Base-by-base conservation (phyloP, 2,113 vertebrate species). In the Cyanoramphus novaezelandiae region DNA sequence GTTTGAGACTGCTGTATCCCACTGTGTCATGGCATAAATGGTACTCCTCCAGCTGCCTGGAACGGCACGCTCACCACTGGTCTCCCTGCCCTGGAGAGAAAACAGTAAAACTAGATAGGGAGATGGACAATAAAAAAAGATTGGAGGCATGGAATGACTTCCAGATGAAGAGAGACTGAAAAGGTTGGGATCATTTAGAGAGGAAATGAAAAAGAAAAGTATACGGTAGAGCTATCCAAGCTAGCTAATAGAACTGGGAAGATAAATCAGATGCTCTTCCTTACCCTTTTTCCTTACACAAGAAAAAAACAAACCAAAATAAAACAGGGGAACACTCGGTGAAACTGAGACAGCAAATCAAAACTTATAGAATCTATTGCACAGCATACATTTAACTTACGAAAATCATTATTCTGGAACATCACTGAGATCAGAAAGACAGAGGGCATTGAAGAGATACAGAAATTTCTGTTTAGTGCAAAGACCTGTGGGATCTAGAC, bases 171-270 rank as follows among this genome's bases (percentile, higher is more conserved):
- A 86, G 29, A 69, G 37, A 74, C 75, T 90, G 63, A 85, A 95
- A 94, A 95, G 10, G 59, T 93, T 96, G 63, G 67, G 93, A 96
- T 91, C 49, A 70, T 83, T 92, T 88, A 86, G 53, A 88, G 62
- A 95, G 90, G 93, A 96, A 95, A 96, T 94, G 82, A 97, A 95
- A 96, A 90, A 92, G 74, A 72, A 62, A 95, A 90, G 74, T 87
- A n/a, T 63, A 95, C 86, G 71, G 85, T 74, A 87, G 90, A 88
- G 55, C 63, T 78, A 83, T 94, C 82, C 94, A 96, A 88, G 55
- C 70, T 82, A 88, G 71, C 90, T 93, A 96, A 92, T 43, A 59
- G 85, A 75, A 60, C 53, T 63, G 50, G 64, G 55, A 90, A 94
- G 95, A 96, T 92, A 93, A 95, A 94, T 96, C 68, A 88, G 85